Evolutionary conservation across 2,113 vertebrate species (phyloP).

Genomic region (Dipodomys stephensi): DNA sequence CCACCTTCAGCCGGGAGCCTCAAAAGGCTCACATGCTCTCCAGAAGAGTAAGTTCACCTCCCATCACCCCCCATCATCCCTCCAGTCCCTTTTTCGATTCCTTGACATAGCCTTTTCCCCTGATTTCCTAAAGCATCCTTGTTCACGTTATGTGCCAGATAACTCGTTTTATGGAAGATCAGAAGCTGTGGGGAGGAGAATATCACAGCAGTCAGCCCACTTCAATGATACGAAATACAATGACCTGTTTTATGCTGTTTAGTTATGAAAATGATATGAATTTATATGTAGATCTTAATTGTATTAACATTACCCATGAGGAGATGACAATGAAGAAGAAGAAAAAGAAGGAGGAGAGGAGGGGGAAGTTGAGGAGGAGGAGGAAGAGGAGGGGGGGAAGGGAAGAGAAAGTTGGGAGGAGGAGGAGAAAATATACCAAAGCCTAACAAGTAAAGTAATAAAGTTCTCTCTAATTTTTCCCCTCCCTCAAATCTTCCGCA

Average conservation of each 20-base stretch:
- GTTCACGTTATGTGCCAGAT: background rate
- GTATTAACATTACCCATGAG: background rate
- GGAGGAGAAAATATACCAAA: background rate
- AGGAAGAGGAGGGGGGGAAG: no score
- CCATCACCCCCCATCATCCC: background rate
- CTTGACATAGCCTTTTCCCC: background rate
- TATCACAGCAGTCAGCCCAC: background rate
- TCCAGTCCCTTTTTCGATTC: background rate
- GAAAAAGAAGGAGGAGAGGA: no score
- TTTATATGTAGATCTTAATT: background rate
- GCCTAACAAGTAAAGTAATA: background rate
- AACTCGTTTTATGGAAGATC: background rate
- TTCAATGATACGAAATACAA: background rate
- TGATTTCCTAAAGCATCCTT: background rate
- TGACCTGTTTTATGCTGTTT: slow-evolving; percentile 18
- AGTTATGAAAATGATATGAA: slow-evolving; percentile 39
- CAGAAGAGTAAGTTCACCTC: background rate
- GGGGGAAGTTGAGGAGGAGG: no score
- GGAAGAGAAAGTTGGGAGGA: no score
- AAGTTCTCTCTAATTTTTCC: background rate
- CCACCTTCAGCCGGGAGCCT: background rate
- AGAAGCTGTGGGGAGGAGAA: background rate
- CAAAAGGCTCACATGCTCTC: background rate
- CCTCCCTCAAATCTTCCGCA: background rate
- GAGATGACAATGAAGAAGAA: background rate